Evolutionary conservation across 1,140 invertebrate genomes (phyloP), one percentile per base, ranked within the genome.

Genomic region (Zophobas atratus): DNA sequence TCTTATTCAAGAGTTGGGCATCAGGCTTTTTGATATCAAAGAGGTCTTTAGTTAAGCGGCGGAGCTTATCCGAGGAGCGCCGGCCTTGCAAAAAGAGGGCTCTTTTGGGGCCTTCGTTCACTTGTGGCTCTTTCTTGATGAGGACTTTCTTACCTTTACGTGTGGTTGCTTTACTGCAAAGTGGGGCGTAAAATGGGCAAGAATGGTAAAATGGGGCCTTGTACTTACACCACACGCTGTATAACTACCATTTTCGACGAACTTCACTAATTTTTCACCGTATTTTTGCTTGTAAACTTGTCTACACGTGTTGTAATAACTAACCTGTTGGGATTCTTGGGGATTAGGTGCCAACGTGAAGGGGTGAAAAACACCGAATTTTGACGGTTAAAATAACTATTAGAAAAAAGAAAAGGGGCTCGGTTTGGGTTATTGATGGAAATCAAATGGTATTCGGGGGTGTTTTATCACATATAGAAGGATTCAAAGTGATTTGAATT

Each of bases 101-200:
- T 84, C 92, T 92, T 84, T 99, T 98, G 0, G 92, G 88, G 85
- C 96, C 94, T 91, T 99, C 98, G 80, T 96, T 90, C 2, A 98
- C 85, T 88, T 98, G 95, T 0, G 97, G 94, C 84, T 96, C 96
- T 82, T 92, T 90, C 33, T 93, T 92, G 71, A 94, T 86, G 39
- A 99, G 86, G 57, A 93, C 91, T 81, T 94, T 92, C 87, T 98
- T 99, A 46, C 96, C 97, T 86, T 92, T 94, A 35, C 94, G 92
- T 34, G 96, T 98, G 83, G 92, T 96, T 0, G 97, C 94, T 90
- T 98, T 98, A 76, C 94, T 96, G 82, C 70, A 88, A 89, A 88
- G 82, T 34, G 43, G 1, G 36, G 32, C 60, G 32, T 49, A 48
- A 35, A 3, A 1, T 32, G 1, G 6, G 34, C 48, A 39, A 49